Evolutionary conservation across 1,140 invertebrate genomes (phyloP).

Genomic region (Luehdorfia chinensis): DNA sequence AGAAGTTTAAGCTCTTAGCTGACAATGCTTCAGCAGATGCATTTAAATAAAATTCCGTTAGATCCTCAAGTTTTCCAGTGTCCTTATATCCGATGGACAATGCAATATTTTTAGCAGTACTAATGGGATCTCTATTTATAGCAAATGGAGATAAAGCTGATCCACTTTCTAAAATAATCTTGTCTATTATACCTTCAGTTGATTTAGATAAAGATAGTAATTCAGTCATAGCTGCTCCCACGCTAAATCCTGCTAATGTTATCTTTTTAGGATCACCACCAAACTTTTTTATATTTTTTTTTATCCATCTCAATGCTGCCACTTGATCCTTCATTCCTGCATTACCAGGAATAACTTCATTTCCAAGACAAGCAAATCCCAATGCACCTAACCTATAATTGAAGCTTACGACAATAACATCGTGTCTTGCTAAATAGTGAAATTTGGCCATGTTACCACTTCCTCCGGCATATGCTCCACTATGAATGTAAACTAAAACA

Average conservation of each 20-base stretch:
- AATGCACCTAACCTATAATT: slow-evolving; percentile 65
- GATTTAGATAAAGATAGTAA: slow-evolving; percentile 47
- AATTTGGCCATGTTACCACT: slow-evolving; percentile 56
- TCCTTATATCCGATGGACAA: slow-evolving; percentile 51
- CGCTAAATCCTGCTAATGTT: slow-evolving; percentile 80
- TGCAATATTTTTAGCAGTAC: slow-evolving; percentile 57
- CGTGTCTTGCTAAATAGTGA: slow-evolving; percentile 48
- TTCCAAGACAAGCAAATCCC: slow-evolving; percentile 79
- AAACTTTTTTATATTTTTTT: slow-evolving; percentile 80
- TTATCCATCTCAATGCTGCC: slow-evolving; percentile 75
- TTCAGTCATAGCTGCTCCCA: slow-evolving; percentile 67
- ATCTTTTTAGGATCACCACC: slow-evolving; percentile 82
- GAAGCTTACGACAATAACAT: slow-evolving; percentile 53
- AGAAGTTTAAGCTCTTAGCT: slow-evolving; percentile 54
- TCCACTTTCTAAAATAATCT: slow-evolving; percentile 65
- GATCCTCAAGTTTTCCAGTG: slow-evolving; percentile 45
- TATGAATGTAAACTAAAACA: slow-evolving; percentile 62
- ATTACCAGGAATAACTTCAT: slow-evolving; percentile 79
- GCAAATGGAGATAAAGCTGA: slow-evolving; percentile 57
- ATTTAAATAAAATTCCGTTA: slow-evolving; percentile 61
- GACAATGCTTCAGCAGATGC: slow-evolving; percentile 32
- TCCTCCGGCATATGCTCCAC: slow-evolving; percentile 61
- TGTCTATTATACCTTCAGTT: slow-evolving; percentile 52
- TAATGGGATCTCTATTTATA: slow-evolving; percentile 57
- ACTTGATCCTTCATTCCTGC: slow-evolving; percentile 81